phyloP scores from a whole-genome alignment of 1,140 invertebrate species.

The Popillia japonica region DNA sequence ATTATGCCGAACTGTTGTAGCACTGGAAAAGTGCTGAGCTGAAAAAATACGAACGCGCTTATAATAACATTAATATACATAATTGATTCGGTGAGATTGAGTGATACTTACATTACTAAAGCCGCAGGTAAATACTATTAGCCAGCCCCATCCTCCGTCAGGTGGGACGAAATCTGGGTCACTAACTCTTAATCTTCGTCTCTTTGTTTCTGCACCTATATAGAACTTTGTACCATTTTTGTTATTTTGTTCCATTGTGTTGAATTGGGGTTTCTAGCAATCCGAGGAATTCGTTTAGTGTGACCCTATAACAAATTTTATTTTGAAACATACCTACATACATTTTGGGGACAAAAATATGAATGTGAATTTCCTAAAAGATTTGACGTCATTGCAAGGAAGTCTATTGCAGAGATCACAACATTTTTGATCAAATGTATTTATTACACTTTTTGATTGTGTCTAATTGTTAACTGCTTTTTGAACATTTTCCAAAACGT shows the following conservation, averaged over 20 bases:
- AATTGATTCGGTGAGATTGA: too few relatives aligned
- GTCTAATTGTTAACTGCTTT: too few relatives aligned
- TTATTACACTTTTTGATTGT: too few relatives aligned
- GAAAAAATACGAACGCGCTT: constrained; percentile 58
- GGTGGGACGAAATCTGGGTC: constrained; percentile 64
- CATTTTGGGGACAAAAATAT: too few relatives aligned
- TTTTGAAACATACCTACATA: too few relatives aligned
- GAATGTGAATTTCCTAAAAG: too few relatives aligned
- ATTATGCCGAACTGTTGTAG: constrained; percentile 74
- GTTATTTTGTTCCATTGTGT: not conserved
- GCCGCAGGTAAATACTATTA: constrained; percentile 69
- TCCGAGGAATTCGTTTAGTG: not conserved
- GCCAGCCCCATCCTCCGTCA: constrained; percentile 76
- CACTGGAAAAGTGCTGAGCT: constrained; percentile 70
- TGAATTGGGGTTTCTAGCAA: not conserved
- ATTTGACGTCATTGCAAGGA: too few relatives aligned
- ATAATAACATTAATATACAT: too few relatives aligned
- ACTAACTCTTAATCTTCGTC: constrained; percentile 47
- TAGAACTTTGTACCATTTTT: not conserved
- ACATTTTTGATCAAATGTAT: too few relatives aligned
- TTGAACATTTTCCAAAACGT: too few relatives aligned
- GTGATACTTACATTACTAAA: constrained; percentile 68
- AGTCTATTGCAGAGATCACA: too few relatives aligned
- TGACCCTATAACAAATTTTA: too few relatives aligned
- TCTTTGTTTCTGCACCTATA: constrained; percentile 30